A percentile compares a stretch with the other conserved stretches of the same genome.
phyloP scores from a whole-genome alignment of 2,797 vertebrate genomes.

The Tokudaia muenninki region DNA sequence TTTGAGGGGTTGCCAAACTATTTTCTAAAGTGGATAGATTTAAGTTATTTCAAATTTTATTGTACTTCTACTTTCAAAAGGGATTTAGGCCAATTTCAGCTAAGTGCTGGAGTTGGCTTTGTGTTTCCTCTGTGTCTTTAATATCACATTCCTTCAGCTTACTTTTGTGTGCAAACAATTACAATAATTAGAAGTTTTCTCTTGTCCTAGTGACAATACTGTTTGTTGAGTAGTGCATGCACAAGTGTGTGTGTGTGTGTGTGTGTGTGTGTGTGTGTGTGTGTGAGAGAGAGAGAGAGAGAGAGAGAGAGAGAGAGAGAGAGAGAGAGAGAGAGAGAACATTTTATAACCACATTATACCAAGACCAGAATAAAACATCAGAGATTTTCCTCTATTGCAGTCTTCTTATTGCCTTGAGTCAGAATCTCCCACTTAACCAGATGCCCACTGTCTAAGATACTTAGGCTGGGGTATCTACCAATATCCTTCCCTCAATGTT shows the following conservation, averaged over 20 bases:
- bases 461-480: not conserved
- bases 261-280: not conserved
- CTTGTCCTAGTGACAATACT: not conserved
- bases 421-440: not conserved
- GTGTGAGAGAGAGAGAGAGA: too few relatives aligned
- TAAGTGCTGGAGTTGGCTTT: not conserved
- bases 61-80: not conserved
- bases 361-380: not conserved
- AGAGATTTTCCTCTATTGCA: not conserved
- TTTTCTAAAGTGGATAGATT: conserved; percentile 17
- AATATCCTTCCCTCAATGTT: not conserved
- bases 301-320: too few relatives aligned
- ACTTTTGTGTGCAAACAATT: not conserved
- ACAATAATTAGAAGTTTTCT: not conserved
- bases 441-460: not conserved
- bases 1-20: not conserved
- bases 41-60: conserved; percentile 52
- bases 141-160: not conserved
- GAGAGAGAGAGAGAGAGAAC: too few relatives aligned
- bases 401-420: not conserved
- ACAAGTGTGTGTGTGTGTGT: not conserved
- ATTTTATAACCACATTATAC: not conserved
- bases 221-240: not conserved
- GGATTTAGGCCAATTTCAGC: not conserved
- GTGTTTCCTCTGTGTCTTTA: not conserved